These are phyloP conservation scores for Anguilla megastoma DNA, from an alignment of 2,797 vertebrate genomes.

Conservation along the genomic window DNA sequence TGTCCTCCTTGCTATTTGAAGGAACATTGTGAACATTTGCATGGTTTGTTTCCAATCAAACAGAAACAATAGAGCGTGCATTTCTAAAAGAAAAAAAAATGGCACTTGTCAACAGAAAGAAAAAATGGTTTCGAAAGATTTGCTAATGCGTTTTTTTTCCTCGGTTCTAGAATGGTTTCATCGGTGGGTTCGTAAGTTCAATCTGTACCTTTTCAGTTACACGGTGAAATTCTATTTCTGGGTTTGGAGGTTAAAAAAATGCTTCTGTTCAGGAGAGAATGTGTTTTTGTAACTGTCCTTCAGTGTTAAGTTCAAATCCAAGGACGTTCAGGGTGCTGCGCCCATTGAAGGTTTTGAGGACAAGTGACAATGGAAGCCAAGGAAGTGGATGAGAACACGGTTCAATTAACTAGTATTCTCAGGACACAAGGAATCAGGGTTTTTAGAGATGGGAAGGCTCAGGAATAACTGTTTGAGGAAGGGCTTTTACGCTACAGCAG, in stretches of 20 bases:
- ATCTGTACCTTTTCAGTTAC: neutral
- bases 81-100: neutral
- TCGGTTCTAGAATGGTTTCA: neutral
- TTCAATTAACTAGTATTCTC: neutral
- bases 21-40: neutral
- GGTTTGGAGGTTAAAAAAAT: neutral
- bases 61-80: neutral
- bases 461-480: neutral
- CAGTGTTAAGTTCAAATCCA: slow-evolving; percentile 8
- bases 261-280: neutral
- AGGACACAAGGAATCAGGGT: slow-evolving; percentile 17
- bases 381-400: neutral
- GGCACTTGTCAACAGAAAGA: neutral
- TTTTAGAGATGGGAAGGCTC: neutral
- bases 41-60: neutral
- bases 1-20: neutral
- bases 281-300: neutral
- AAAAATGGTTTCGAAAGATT: neutral
- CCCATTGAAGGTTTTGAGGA: neutral
- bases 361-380: neutral
- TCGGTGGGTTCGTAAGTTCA: neutral
- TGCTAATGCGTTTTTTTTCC: neutral
- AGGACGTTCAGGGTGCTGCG: neutral
- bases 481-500: neutral
- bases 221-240: neutral